Evolutionary conservation across 1,140 invertebrate genomes (phyloP).

Genomic region (Aphis gossypii): DNA sequence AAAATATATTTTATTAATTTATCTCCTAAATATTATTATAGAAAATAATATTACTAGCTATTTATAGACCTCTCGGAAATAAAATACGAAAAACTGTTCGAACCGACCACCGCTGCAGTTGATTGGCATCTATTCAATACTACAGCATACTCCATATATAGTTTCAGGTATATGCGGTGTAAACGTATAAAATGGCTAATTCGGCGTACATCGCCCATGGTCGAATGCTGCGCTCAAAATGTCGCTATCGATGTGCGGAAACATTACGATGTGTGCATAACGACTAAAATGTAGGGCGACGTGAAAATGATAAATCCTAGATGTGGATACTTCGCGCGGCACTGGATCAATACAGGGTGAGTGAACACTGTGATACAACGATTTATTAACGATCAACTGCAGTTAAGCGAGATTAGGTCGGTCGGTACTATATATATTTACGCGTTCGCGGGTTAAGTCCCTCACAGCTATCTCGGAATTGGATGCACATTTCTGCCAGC

Average conservation of each 20-base stretch:
- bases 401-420: not conserved
- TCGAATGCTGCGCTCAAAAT: not conserved
- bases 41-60: too few relatives aligned
- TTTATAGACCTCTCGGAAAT: not conserved
- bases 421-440: not conserved
- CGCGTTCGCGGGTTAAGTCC: not conserved
- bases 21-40: not conserved
- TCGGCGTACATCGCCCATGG: too few relatives aligned
- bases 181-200: too few relatives aligned
- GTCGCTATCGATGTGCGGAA: not conserved
- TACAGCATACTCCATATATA: not conserved
- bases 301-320: not conserved
- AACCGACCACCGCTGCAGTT: not conserved
- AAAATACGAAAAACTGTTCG: not conserved
- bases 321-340: not conserved
- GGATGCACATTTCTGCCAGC: not conserved
- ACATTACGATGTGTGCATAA: not conserved
- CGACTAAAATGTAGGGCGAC: not conserved
- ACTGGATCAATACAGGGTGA: not conserved
- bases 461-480: not conserved
- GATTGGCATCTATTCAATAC: too few relatives aligned
- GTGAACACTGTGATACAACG: not conserved
- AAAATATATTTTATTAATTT: not conserved
- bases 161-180: not conserved
- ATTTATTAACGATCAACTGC: constrained; percentile 15